Evolutionary conservation across 2,797 vertebrate genomes (phyloP).

Genomic region (Eutrigla gurnardus): DNA sequence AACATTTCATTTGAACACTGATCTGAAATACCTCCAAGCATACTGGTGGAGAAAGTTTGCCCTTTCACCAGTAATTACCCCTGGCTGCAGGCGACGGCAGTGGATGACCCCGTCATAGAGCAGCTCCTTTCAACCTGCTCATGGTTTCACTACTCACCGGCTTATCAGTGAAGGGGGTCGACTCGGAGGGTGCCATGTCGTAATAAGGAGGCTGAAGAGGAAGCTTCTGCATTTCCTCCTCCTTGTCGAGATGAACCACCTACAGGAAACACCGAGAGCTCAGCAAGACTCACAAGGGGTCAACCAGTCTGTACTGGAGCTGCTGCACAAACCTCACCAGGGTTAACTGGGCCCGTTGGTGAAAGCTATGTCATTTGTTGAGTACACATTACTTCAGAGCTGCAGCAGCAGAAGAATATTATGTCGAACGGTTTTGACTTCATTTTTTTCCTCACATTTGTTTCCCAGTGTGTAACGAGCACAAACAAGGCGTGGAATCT

Average conservation of each 20-base stretch:
- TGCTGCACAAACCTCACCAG: not conserved
- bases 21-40: slow-evolving; percentile 29
- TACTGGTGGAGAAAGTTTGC: slow-evolving; percentile 13
- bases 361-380: slow-evolving; percentile 4
- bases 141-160: slow-evolving; percentile 85
- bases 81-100: slow-evolving; percentile 13
- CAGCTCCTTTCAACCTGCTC: slow-evolving; percentile 27
- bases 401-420: slow-evolving; percentile 11
- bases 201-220: slow-evolving; percentile 91
- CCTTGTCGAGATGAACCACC: slow-evolving; percentile 91
- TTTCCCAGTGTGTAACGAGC: slow-evolving; percentile 37
- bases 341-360: slow-evolving; percentile 16
- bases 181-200: slow-evolving; percentile 89
- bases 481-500: slow-evolving; percentile 21
- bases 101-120: slow-evolving; percentile 43
- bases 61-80: slow-evolving; percentile 47
- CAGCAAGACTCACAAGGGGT: slow-evolving; percentile 42
- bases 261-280: slow-evolving; percentile 74
- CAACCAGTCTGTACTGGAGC: not conserved
- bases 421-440: slow-evolving; percentile 1
- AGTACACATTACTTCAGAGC: slow-evolving; percentile 18
- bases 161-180: slow-evolving; percentile 86
- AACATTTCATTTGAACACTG: slow-evolving; percentile 45
- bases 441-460: slow-evolving; percentile 24
- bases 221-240: slow-evolving; percentile 90